Conservation (phyloP, 2,888 invertebrate genomes). For the Leptopilina drosophilae region DNA sequence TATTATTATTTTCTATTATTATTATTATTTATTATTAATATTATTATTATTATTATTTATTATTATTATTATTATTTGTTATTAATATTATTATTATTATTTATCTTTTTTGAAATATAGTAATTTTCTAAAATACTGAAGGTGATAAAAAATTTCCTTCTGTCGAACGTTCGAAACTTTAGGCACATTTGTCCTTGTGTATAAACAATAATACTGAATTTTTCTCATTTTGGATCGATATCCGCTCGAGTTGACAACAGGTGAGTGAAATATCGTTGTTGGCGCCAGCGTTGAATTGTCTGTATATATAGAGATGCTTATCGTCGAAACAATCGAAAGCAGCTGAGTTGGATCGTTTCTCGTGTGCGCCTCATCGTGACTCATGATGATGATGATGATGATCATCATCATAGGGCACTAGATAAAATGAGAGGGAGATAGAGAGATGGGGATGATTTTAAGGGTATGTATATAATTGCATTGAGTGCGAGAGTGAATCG, state of each 20-base stretch:
- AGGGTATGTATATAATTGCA: too few relatives aligned
- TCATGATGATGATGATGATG: not conserved
- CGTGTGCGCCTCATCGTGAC: conserved; percentile 1
- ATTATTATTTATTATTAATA: too few relatives aligned
- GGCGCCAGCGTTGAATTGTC: conserved; percentile 16
- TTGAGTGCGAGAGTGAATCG: conserved; percentile 16
- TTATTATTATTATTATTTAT: too few relatives aligned
- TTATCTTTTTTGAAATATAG: too few relatives aligned
- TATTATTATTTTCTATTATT: too few relatives aligned
- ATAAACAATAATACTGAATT: not conserved
- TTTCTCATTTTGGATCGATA: conserved; percentile 20
- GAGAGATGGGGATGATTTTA: not conserved
- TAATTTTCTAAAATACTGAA: too few relatives aligned
- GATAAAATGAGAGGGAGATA: conserved; percentile 22
- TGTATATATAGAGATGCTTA: not conserved
- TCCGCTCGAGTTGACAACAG: conserved; percentile 16
- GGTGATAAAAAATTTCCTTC: too few relatives aligned
- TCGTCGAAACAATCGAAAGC: conserved; percentile 18
- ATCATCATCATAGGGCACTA: not conserved
- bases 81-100: too few relatives aligned
- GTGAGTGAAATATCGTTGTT: conserved; percentile 35
- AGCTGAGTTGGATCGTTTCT: conserved; percentile 13
- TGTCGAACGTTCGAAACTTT: too few relatives aligned
- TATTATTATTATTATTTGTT: too few relatives aligned
- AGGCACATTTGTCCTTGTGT: not conserved